A percentile compares a stretch with the other conserved stretches of the same genome.
phyloP scores from a whole-genome alignment of 2,888 invertebrate species.

The Acheta domesticus region DNA sequence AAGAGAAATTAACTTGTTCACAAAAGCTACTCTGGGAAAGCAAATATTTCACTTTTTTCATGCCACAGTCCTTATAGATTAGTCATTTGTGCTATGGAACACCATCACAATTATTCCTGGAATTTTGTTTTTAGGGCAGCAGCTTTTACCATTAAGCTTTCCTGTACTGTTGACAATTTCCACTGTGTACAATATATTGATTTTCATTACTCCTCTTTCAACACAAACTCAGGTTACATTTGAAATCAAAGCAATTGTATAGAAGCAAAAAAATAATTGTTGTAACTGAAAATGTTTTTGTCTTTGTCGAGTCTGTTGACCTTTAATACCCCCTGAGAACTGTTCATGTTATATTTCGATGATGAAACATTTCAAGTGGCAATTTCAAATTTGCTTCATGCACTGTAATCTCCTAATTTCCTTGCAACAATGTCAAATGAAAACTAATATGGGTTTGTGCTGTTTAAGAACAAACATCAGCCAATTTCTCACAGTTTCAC shows the following conservation, averaged over 20 bases:
- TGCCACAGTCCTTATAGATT: too few relatives aligned
- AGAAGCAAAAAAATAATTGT: not conserved
- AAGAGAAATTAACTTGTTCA: too few relatives aligned
- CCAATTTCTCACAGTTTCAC: too few relatives aligned
- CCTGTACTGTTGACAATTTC: not conserved
- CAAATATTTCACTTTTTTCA: too few relatives aligned
- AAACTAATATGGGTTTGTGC: too few relatives aligned
- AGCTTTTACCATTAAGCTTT: too few relatives aligned
- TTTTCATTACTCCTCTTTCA: not conserved
- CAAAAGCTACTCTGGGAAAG: too few relatives aligned
- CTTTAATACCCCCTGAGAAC: not conserved
- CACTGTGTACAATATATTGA: not conserved
- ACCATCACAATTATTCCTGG: too few relatives aligned
- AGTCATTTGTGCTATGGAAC: too few relatives aligned
- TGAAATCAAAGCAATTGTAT: not conserved
- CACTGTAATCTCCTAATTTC: not conserved
- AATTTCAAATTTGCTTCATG: not conserved
- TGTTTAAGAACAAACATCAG: too few relatives aligned
- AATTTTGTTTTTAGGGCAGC: too few relatives aligned
- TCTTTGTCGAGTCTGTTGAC: not conserved
- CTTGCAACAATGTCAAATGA: too few relatives aligned
- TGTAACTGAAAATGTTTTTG: conserved; percentile 3
- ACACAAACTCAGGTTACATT: not conserved
- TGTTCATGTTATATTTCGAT: not conserved
- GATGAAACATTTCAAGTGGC: not conserved